A percentile compares a stretch with the other conserved stretches of the same genome.
These are phyloP conservation scores for Andricus quercusramuli DNA, from an alignment of 2,888 invertebrate species.

Conservation along the genomic window DNA sequence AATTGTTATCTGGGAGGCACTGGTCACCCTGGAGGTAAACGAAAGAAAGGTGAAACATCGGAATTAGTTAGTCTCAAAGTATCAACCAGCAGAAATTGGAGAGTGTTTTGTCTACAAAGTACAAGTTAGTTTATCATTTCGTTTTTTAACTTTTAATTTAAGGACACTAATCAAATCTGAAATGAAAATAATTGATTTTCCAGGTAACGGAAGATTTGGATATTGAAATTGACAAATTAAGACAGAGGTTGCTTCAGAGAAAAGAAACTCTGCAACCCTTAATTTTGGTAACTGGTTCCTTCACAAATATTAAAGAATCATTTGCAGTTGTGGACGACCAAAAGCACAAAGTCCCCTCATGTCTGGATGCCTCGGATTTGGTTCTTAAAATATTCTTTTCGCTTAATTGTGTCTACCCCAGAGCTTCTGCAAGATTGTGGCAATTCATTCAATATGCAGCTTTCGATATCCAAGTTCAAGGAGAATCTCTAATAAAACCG, in stretches of 20 bases:
- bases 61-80: not conserved
- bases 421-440: too few species aligned
- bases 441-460: too few species aligned
- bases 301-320: not conserved
- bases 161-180: too few species aligned
- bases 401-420: constrained; percentile 19
- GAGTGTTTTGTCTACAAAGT: too few species aligned
- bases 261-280: too few species aligned
- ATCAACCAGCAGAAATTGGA: not conserved
- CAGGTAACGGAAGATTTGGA: too few species aligned
- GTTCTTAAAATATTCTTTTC: constrained; percentile 44
- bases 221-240: too few species aligned
- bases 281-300: not conserved
- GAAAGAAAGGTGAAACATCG: not conserved
- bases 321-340: not conserved
- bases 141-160: too few species aligned
- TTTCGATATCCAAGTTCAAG: too few species aligned
- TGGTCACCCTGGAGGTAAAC: not conserved
- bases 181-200: not conserved
- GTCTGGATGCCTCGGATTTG: constrained; percentile 37
- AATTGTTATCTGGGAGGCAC: too few species aligned
- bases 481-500: too few species aligned
- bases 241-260: not conserved
- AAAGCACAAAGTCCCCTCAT: not conserved
- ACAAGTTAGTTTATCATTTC: too few species aligned